These are phyloP conservation scores for Anser brachyrhynchus DNA, from an alignment of 2,113 vertebrate genomes.

Conservation along the genomic window DNA sequence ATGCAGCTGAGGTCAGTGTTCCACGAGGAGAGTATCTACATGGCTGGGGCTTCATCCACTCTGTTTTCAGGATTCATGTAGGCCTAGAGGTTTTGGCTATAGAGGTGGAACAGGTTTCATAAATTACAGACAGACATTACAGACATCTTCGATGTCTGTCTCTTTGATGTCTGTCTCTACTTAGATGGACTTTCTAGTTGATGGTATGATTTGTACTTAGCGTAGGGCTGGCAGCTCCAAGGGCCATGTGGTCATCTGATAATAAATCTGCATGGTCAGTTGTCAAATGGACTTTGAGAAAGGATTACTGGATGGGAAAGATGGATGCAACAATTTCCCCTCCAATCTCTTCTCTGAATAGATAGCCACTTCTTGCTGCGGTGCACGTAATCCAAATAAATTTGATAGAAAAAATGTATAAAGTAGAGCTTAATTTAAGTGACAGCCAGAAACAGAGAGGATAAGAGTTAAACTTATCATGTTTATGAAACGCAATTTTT, in stretches of 20 bases:
- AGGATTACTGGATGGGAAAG: not conserved
- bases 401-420: not conserved
- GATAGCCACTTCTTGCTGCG: not conserved
- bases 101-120: not conserved
- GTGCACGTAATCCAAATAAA: conserved; percentile 29
- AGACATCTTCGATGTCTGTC: not conserved
- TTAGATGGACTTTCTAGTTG: not conserved
- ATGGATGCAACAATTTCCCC: not conserved
- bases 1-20: not conserved
- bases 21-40: not conserved
- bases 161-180: not conserved
- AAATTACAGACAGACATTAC: not conserved
- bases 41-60: not conserved
- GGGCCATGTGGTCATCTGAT: not conserved
- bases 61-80: not conserved
- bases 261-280: not conserved
- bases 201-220: not conserved
- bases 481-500: not conserved
- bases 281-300: not conserved
- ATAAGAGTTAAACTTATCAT: not conserved
- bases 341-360: not conserved
- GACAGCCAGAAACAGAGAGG: conserved; percentile 17
- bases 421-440: conserved; percentile 5
- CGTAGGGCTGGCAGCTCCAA: not conserved
- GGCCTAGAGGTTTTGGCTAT: not conserved